Evolutionary conservation across 2,888 invertebrate genomes (phyloP).

Genomic region (Coecobrya sp.): DNA sequence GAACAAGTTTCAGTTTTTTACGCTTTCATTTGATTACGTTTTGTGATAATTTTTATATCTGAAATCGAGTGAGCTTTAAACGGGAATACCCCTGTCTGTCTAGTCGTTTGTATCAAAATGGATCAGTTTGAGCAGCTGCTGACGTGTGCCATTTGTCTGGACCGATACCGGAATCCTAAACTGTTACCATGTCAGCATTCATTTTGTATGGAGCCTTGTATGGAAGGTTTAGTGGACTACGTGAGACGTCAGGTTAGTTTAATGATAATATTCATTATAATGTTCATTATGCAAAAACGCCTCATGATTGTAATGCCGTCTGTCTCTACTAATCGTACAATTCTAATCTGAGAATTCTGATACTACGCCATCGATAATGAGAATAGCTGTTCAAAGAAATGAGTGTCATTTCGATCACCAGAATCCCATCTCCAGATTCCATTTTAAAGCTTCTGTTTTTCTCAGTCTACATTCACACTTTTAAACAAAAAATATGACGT

Average conservation of each 20-base stretch:
- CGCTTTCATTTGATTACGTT: constrained; percentile 14
- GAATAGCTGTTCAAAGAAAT: background rate
- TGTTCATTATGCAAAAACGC: background rate
- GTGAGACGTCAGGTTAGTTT: constrained; percentile 94
- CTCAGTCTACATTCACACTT: constrained; percentile 13
- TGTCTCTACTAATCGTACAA: too few species aligned
- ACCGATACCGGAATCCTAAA: constrained; percentile 99
- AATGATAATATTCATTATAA: background rate
- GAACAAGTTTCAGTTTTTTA: constrained; percentile 33
- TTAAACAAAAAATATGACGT: constrained; percentile 64
- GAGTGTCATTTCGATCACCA: background rate
- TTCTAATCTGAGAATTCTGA: background rate
- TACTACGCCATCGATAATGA: background rate
- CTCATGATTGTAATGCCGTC: background rate
- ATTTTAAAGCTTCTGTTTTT: background rate
- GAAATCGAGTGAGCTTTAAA: constrained; percentile 44
- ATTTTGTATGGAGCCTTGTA: constrained; percentile 99
- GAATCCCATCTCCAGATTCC: background rate
- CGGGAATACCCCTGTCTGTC: constrained; percentile 23
- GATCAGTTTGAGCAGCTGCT: constrained; percentile 99
- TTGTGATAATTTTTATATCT: constrained; percentile 45
- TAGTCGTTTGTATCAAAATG: constrained; percentile 89
- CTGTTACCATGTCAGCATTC: constrained; percentile 99
- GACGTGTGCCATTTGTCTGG: constrained; percentile 98
- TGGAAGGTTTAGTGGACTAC: constrained; percentile 98